Base-by-base conservation (phyloP, 2,797 vertebrate genomes). In the Moxostoma hubbsi region DNA sequence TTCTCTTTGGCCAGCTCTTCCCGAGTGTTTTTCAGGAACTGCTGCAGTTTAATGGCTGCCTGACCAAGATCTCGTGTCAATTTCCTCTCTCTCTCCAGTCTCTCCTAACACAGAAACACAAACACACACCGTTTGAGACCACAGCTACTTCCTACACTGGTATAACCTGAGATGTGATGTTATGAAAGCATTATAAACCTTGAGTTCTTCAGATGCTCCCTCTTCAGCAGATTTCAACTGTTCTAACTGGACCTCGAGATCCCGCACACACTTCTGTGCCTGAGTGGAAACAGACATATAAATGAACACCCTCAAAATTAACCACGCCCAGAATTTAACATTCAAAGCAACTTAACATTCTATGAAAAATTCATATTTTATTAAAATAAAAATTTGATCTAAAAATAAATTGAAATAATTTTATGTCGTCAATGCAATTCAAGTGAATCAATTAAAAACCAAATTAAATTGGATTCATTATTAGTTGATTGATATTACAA, bases 41-140 rank as follows among this genome's bases (percentile, higher is more conserved):
- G 96, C 87, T 98, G 95, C 18, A 98, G 93, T 87, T 96, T 96
- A 80, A 92, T 93, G 82, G 96, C 95, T 9, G 95, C 95, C 50
- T 93, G 94, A 67, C 94, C 94, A 79, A 98, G 90, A 82, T 97
- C 96, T 90, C 93, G 95, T 43, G 95, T 95, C 89, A 98, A 83
- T 87, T 95, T 96, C 89, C 96, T 96, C 91, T 98, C 97, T 82
- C 98, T 97, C 82, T 96, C 96, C 89, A 98, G 92, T 72, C 95
- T 94, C 87, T 97, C 96, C 97, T 98, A 87, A 13, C 15, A 59
- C 3, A 55, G 4, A 70, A 50, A 53, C n/a, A 47, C 36, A 69
- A 24, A 64, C 24, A 78, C 13, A 79, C 43, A 59, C 43, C 5
- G 7, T 72, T n/a, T 65, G 47, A 72, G 45, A 13, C 9, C 9